Evolutionary conservation across 1,140 invertebrate genomes (phyloP).

Genomic region (Drosophila nebulosa): DNA sequence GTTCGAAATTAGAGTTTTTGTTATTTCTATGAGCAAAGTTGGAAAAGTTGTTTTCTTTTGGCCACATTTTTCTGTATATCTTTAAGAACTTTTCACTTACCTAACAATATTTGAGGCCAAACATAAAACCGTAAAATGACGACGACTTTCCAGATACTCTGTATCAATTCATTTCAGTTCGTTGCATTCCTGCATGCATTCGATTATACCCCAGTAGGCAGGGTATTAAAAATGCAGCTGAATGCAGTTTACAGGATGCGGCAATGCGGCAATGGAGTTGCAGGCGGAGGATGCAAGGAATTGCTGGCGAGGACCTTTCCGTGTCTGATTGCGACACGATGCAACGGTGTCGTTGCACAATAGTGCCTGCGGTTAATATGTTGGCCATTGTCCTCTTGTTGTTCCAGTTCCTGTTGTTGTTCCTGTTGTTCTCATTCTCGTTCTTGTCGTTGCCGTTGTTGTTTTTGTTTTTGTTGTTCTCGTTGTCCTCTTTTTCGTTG

Average conservation of each 20-base stretch:
- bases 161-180: too few species aligned
- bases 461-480: too few species aligned
- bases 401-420: constrained; percentile 11
- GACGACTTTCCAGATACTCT: too few species aligned
- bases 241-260: background rate
- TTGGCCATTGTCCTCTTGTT: constrained; percentile 53
- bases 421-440: constrained; percentile 14
- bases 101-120: too few species aligned
- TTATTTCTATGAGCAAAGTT: too few species aligned
- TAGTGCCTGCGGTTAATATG: constrained; percentile 68
- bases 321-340: constrained; percentile 17
- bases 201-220: too few species aligned
- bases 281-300: background rate
- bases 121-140: too few species aligned
- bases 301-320: constrained; percentile 3
- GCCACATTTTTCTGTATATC: too few species aligned
- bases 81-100: too few species aligned
- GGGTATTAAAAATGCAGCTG: background rate
- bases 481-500: constrained; percentile 12
- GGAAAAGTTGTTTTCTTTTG: too few species aligned
- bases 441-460: constrained; percentile 11
- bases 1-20: background rate
- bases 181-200: too few species aligned
- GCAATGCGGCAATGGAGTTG: background rate
- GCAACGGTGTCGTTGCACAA: constrained; percentile 11